Percentiles rank a stretch among this genome's conserved stretches.
These are phyloP conservation scores for Aricia agestis DNA, from an alignment of 1,140 invertebrate species.

Conservation along the genomic window DNA sequence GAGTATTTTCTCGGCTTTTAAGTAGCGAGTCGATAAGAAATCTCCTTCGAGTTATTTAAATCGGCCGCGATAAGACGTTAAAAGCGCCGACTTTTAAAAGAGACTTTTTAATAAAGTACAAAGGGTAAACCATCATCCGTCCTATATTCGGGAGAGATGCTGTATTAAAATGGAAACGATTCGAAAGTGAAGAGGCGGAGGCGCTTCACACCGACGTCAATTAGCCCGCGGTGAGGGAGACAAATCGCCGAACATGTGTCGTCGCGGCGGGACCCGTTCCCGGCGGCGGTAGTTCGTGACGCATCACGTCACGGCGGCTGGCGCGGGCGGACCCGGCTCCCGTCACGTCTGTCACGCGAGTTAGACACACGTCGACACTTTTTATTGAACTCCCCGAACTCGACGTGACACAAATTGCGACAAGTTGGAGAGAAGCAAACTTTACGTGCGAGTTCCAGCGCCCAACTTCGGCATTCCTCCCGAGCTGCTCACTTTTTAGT, in stretches of 20 bases:
- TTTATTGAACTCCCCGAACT: conserved; percentile 1
- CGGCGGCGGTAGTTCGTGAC: not conserved
- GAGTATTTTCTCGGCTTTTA: conserved; percentile 11
- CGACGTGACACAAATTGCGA: conserved; percentile 9
- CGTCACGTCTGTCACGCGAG: conserved; percentile 6
- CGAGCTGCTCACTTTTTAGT: not conserved
- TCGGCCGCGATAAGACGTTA: not conserved
- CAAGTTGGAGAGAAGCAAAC: conserved; percentile 5
- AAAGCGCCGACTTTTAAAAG: not conserved
- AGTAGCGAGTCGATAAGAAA: not conserved
- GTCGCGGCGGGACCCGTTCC: not conserved
- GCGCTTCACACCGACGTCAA: not conserved
- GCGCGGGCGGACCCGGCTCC: not conserved
- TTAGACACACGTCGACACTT: conserved; percentile 8
- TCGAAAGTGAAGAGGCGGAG: not conserved
- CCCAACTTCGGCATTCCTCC: not conserved
- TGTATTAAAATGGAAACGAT: too few species aligned
- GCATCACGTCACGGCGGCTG: conserved; percentile 2
- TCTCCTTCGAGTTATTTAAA: conserved; percentile 4
- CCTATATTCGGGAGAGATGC: too few species aligned
- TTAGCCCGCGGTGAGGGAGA: not conserved
- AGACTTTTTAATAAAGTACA: not conserved
- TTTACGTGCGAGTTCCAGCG: not conserved
- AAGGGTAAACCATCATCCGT: not conserved
- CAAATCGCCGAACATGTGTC: not conserved